Evolutionary conservation across 2,113 vertebrate species (phyloP), one percentile per base, ranked within the genome.

Genomic region (Grus americana): DNA sequence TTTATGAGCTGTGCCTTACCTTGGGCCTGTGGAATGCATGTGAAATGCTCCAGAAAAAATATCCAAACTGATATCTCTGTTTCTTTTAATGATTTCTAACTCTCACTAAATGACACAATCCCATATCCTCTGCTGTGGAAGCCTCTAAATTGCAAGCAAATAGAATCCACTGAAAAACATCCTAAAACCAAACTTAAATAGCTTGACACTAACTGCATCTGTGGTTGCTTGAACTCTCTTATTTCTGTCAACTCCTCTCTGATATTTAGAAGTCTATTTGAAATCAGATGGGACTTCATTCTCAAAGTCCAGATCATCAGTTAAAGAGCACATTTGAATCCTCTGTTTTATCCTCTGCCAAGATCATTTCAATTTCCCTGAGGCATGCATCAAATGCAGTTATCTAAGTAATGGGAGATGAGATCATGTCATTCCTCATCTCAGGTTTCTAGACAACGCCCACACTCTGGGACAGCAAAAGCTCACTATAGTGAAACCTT

Each of bases 181-280:
- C 93, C 91, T 86, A 83, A 97, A 86, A 8, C 52, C 79, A 92
- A 92, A 95, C 96, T 96, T 96, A 96, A 97, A 95, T 92, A 96
- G 50, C 32, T 94, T 96, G 93, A 96, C 97, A 95, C 89, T 97
- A 96, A 96, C 95, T 85, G 90, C 65, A 76, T 97, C 81, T 94
- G 94, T 92, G 93, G 82, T 90, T 94, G 68, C 96, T 97, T 96
- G 91, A 96, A 96, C 83, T 88, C 72, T 82, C 42, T 92, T 86
- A 95, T 96, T 95, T 95, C 95, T 96, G 93, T 96, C 95, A 94
- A 63, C 92, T 91, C 73, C 93, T 97, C 94, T 96, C 93, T 96
- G 97, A 96, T 97, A 97, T 91, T 93, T 94, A 92, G 93, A 95
- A 97, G 96, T 96, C 97, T 96, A 97, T 95, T 91, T 96, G 90